Base-by-base conservation (phyloP, 2,113 vertebrate genomes). In the Melozone crissalis region DNA sequence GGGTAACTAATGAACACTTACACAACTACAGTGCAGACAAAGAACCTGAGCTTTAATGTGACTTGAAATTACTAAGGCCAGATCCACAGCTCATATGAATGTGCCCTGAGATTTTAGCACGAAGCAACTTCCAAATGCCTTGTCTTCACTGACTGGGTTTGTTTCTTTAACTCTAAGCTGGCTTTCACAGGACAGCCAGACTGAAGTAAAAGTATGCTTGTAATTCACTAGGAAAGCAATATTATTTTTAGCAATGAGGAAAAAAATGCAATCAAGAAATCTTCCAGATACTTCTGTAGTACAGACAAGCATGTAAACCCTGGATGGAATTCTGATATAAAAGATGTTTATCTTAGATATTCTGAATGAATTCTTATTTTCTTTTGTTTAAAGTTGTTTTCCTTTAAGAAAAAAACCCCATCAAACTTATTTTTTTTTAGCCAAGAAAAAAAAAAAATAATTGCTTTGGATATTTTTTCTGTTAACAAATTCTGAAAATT, bases 221-320 rank as follows among this genome's bases (percentile, higher is more conserved):
- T n/a, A 77, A 95, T 83, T 95, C 51, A 90, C 86, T 71, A 88
- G 55, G 80, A 78, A 90, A 93, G 51, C 76, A 95, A 24, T 69
- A 66, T 44, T 63, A 47, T 59, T 94, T 92, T 81, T 43, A 86
- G 88, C 39, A 73, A 62, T 22, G 21, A 72, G 47, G 27, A 35
- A 82, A 52, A 51, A 80, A 79, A 51, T 15, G 47, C 15, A 74
- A 75, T 61, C 37, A 87, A 85, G 75, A 52, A 69, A 33, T 71
- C 55, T 83, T 89, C 30, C 37, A 85, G 37, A 66, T 86, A 76
- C 11, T 65, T 83, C 49, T 62, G 33, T 44, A 72, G 72, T 37
- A 76, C 31, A 68, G 11, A 57, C 52, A 90, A 89, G 65, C 22
- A 73, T 17, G 54, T 65, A 90, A 80, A 93, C 31, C 20, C 35